phyloP scores from a whole-genome alignment of 2,113 vertebrate species.

The Tychaedon coryphoeus region DNA sequence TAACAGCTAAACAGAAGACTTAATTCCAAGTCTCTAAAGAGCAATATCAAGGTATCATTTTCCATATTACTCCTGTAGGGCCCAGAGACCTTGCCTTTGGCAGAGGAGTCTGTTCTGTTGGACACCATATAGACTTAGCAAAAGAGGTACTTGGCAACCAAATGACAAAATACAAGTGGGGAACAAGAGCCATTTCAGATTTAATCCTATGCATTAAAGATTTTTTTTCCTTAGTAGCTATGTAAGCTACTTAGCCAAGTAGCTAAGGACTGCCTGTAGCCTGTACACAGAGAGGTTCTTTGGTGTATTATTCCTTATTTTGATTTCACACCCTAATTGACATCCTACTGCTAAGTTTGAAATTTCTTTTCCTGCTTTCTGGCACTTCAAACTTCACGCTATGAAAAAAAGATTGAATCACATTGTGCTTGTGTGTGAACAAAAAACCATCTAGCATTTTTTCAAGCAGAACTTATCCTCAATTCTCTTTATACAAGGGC shows the following conservation, averaged over 20 bases:
- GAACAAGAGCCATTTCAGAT: background rate
- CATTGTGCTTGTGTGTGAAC: background rate
- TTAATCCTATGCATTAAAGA: background rate
- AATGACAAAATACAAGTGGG: background rate
- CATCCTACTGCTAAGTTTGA: background rate
- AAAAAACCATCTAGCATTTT: background rate
- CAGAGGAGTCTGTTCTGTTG: background rate
- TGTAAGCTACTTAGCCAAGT: background rate
- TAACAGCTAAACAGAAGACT: background rate
- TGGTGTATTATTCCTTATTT: background rate
- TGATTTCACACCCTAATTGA: background rate
- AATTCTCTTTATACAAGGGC: background rate
- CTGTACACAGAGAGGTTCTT: background rate
- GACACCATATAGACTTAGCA: background rate
- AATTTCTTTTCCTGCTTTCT: background rate
- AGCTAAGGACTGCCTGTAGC: background rate
- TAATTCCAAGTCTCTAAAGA: conserved; percentile 13
- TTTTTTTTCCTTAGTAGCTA: background rate
- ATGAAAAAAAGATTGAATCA: background rate
- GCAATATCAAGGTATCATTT: background rate
- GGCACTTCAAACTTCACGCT: background rate
- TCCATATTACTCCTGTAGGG: background rate
- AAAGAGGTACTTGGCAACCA: background rate
- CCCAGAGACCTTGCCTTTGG: background rate
- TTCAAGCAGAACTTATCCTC: background rate